These are phyloP conservation scores for Napeogenes sylphis DNA, from an alignment of 2,888 invertebrate species.

Conservation along the genomic window DNA sequence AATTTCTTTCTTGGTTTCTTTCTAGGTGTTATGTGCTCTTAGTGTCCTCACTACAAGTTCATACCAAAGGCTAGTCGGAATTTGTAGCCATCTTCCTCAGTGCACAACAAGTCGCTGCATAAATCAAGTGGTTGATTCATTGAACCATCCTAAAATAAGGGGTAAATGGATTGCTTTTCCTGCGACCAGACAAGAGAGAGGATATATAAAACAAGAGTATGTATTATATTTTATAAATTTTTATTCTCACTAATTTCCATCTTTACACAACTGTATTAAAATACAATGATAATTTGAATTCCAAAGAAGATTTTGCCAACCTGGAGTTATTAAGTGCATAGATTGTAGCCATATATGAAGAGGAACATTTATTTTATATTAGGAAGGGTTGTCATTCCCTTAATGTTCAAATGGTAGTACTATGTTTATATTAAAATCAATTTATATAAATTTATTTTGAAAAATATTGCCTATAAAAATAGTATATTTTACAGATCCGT, in stretches of 20 bases:
- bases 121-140: conserved; percentile 26
- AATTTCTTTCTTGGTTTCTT: conserved; percentile 10
- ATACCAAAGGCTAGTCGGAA: conserved; percentile 29
- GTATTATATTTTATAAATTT: neutral
- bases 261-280: too few species aligned
- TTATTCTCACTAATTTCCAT: too few species aligned
- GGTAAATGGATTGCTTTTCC: conserved; percentile 24
- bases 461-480: too few species aligned
- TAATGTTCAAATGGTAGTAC: conserved; percentile 30
- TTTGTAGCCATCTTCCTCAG: conserved; percentile 24
- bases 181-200: conserved; percentile 23
- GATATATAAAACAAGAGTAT: conserved; percentile 22
- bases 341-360: conserved; percentile 29
- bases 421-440: neutral
- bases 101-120: conserved; percentile 31
- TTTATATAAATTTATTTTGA: too few species aligned
- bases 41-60: conserved; percentile 20
- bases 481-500: too few species aligned
- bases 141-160: conserved; percentile 9
- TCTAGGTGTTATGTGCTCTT: conserved; percentile 21
- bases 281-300: conserved; percentile 20
- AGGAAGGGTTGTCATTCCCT: conserved; percentile 2
- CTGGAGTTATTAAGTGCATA: conserved; percentile 31
- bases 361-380: conserved; percentile 32
- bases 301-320: conserved; percentile 26